Percentiles rank a stretch among this genome's conserved stretches.
phyloP scores from a whole-genome alignment of 2,797 vertebrate species.

The Coregonus suidteri region DNA sequence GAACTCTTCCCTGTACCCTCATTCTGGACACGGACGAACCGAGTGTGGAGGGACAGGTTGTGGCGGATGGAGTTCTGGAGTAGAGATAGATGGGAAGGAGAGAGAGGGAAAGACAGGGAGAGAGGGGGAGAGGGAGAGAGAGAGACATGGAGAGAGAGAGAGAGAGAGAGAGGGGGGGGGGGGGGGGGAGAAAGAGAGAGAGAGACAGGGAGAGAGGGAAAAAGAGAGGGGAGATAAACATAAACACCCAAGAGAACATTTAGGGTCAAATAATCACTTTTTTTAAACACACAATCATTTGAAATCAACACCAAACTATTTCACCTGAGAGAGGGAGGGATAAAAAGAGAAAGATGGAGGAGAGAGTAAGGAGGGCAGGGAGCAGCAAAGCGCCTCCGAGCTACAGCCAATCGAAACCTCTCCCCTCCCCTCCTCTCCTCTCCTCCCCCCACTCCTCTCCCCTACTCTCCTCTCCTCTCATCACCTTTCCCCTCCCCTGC shows the following conservation, averaged over 20 bases:
- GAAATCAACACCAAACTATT: conserved; percentile 55
- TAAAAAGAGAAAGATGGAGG: conserved; percentile 46
- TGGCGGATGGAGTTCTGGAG: conserved; percentile 95
- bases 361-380: conserved; percentile 10
- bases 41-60: conserved; percentile 95
- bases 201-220: no score
- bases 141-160: no score
- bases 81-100: conserved; percentile 18
- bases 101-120: conserved; percentile 19
- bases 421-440: conserved; percentile 59
- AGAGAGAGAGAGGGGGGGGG: no score
- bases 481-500: no score
- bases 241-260: conserved; percentile 53
- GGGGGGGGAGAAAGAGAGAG: no score
- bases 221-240: conserved; percentile 16
- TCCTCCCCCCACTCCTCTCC: conserved; percentile 20
- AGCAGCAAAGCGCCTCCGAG: conserved; percentile 28
- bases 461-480: conserved; percentile 28
- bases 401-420: conserved; percentile 66
- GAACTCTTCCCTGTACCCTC: conserved; percentile 97
- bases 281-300: conserved; percentile 60
- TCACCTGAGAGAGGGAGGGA: conserved; percentile 37
- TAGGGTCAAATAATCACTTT: conserved; percentile 62
- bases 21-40: conserved; percentile 95
- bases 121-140: no score